Percentiles rank a stretch among this genome's conserved stretches.
Evolutionary conservation across 2,113 vertebrate species (phyloP).

Genomic region (Semicossyphus pulcher): DNA sequence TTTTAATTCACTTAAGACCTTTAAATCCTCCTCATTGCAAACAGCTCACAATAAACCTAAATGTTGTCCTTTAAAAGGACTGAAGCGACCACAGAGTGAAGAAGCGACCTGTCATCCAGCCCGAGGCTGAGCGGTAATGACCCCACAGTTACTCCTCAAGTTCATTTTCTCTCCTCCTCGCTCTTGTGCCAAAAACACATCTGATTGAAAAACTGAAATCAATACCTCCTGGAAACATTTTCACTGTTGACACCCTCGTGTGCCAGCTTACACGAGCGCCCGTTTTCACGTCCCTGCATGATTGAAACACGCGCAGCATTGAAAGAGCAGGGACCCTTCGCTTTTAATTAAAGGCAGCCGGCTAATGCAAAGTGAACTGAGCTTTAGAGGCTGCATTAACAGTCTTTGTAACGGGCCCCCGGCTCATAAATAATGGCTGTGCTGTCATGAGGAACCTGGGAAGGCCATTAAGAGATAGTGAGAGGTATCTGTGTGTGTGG

Average conservation of each 20-base stretch:
- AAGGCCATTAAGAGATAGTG: constrained; percentile 73
- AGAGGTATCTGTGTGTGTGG: constrained; percentile 48
- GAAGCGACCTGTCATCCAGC: background rate
- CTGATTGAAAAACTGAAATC: constrained; percentile 52
- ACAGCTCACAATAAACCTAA: background rate
- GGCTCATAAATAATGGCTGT: constrained; percentile 73
- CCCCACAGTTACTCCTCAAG: constrained; percentile 3
- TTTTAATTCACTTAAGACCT: too few species aligned
- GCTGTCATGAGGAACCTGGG: constrained; percentile 64
- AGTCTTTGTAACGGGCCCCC: constrained; percentile 52
- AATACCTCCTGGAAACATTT: constrained; percentile 58
- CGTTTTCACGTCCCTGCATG: constrained; percentile 18
- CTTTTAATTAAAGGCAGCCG: constrained; percentile 71
- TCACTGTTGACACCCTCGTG: constrained; percentile 29
- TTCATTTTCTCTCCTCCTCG: constrained; percentile 21
- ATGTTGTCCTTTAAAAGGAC: background rate
- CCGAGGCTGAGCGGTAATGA: background rate
- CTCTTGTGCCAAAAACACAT: constrained; percentile 22
- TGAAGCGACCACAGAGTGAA: background rate
- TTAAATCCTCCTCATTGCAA: too few species aligned
- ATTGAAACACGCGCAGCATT: constrained; percentile 25
- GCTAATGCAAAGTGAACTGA: constrained; percentile 56
- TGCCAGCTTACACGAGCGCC: constrained; percentile 4
- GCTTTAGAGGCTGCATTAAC: constrained; percentile 49
- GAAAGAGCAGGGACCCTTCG: constrained; percentile 4